A percentile compares a stretch with the other conserved stretches of the same genome.
Conservation (phyloP, 1,140 invertebrate species). For the Oedothorax gibbosus region DNA sequence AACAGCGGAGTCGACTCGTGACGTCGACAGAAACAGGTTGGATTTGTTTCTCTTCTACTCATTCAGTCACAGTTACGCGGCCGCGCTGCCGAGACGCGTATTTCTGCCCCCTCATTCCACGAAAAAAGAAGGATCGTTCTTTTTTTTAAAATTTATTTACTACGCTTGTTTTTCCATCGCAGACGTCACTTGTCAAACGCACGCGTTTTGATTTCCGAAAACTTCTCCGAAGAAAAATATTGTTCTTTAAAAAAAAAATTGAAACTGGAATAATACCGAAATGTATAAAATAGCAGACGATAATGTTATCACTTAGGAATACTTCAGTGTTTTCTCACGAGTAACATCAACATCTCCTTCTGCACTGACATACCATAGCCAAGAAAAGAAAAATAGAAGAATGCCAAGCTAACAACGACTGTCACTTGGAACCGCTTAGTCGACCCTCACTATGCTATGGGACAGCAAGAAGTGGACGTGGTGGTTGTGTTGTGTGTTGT, state of each 20-base stretch:
- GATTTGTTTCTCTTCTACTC: slow-evolving; percentile 45
- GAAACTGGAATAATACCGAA: not conserved
- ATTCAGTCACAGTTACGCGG: slow-evolving; percentile 49
- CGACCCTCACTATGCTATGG: not conserved
- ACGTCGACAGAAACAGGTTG: slow-evolving; percentile 52
- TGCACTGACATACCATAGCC: not conserved
- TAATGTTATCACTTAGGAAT: not conserved
- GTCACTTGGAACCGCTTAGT: not conserved
- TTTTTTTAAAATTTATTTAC: not conserved
- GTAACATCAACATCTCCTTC: not conserved
- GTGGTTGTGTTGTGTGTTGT: not conserved
- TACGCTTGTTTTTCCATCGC: not conserved
- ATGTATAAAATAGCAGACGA: not conserved
- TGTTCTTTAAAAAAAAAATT: not conserved
- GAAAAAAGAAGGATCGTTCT: slow-evolving; percentile 2
- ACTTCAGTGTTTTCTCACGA: not conserved
- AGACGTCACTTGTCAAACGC: slow-evolving; percentile 7
- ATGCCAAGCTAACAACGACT: not conserved
- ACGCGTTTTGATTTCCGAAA: slow-evolving; percentile 2
- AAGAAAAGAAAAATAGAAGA: not conserved
- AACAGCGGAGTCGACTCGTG: slow-evolving; percentile 42
- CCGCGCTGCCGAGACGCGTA: slow-evolving; percentile 4
- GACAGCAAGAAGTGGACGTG: not conserved
- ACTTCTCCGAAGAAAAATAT: not conserved
- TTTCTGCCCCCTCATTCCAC: not conserved